Base-by-base conservation (phyloP, 2,113 vertebrate species). In the Chionodraco myersi region DNA sequence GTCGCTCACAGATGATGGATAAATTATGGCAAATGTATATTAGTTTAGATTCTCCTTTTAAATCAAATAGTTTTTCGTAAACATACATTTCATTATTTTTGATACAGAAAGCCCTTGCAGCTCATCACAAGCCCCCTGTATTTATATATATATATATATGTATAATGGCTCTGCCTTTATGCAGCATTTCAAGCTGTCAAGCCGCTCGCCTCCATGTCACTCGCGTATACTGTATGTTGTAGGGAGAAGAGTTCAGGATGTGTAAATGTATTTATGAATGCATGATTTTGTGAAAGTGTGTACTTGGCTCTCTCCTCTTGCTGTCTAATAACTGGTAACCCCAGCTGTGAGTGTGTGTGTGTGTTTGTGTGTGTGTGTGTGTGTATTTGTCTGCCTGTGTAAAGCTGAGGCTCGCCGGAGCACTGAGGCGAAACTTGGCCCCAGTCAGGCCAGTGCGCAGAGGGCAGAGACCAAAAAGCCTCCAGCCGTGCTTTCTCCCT, bases 341-440 rank as follows among this genome's bases (percentile, higher is more conserved):
- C 93, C 92, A 94, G 92, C 93, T 92, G 91, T 92, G 90, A 77
- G 82, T 70, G 87, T 93, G 89, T 88, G 89, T 83, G 36, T 41
- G 36, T 92, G 91, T 92, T 89, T 77, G 82, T 70, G 87, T 93
- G 89, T 88, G 89, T 83, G 89, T 83, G 36, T 41, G 36, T 41
- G 36, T 41, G 6, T 41, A 6, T 41, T 6, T 8, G 36, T 41
- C 6, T 41, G 88, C 81, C 89, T 91, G 91, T 93, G 93, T 90
- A 94, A 94, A 94, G 93, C 91, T 89, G 91, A 89, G 91, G 91
- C 92, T 93, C 82, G 88, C 87, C n/a, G 85, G 90, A 77, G 89
- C 92, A 94, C 86, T 95, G 93, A 94, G 91, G 94, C 94, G 89
- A 91, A 94, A 92, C 94, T 92, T 93, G 92, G 93, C 90, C 94